Percentiles rank a stretch among this genome's conserved stretches.
Conservation (phyloP, 2,888 invertebrate species). For the Beris chalybata region DNA sequence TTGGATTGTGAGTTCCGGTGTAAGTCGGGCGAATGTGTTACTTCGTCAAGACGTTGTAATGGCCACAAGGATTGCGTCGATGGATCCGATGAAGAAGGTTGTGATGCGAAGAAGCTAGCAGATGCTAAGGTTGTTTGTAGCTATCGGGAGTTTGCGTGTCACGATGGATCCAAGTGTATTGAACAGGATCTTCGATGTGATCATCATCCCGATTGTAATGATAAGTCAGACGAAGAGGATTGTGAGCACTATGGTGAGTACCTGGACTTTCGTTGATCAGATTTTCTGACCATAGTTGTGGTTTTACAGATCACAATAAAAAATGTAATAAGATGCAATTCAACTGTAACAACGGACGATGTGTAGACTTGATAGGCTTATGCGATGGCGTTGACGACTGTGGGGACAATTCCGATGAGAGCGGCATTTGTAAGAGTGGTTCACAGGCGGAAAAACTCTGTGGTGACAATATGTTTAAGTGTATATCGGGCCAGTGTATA, state of each 20-base stretch:
- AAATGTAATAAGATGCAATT: slow-evolving; percentile 58
- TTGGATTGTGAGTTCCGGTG: slow-evolving; percentile 59
- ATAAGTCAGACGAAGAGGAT: slow-evolving; percentile 62
- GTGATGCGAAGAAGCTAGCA: slow-evolving; percentile 53
- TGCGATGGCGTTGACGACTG: slow-evolving; percentile 63
- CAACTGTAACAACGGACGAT: slow-evolving; percentile 58
- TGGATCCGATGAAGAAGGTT: slow-evolving; percentile 60
- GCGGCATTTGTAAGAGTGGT: slow-evolving; percentile 48
- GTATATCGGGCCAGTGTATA: slow-evolving; percentile 71
- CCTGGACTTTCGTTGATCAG: slow-evolving; percentile 6
- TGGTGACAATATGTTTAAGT: slow-evolving; percentile 61
- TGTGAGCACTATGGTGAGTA: slow-evolving; percentile 56
- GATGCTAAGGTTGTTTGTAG: slow-evolving; percentile 51
- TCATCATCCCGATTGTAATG: slow-evolving; percentile 59
- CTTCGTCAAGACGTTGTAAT: slow-evolving; percentile 61
- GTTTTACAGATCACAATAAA: slow-evolving; percentile 41
- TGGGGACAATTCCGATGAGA: slow-evolving; percentile 63
- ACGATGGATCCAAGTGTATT: slow-evolving; percentile 59
- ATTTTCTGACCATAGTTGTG: neutral
- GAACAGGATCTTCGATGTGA: slow-evolving; percentile 57
- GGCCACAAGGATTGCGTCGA: slow-evolving; percentile 62
- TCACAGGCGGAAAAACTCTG: slow-evolving; percentile 46
- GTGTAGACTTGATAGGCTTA: slow-evolving; percentile 56
- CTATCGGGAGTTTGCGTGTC: slow-evolving; percentile 59
- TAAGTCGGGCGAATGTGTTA: slow-evolving; percentile 62